Evolutionary conservation across 2,113 vertebrate species (phyloP).

Genomic region (Glaucomys volans): DNA sequence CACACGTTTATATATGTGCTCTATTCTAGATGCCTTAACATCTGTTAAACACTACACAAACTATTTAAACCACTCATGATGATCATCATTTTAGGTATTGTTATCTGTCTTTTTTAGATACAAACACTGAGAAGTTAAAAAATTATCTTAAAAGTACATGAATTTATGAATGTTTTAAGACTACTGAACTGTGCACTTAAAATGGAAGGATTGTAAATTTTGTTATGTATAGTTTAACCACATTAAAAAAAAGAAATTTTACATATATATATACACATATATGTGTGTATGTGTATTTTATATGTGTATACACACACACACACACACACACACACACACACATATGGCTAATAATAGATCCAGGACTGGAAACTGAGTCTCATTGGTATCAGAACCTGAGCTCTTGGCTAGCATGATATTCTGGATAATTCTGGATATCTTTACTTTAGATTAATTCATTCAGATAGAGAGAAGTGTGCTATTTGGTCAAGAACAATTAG

Average conservation of each 20-base stretch:
- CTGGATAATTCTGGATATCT: background rate
- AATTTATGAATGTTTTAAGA: background rate
- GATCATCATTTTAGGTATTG: background rate
- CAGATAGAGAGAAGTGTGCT: background rate
- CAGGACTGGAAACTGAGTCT: background rate
- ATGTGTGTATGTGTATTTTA: background rate
- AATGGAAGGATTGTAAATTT: background rate
- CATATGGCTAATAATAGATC: too few relatives aligned
- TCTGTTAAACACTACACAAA: background rate
- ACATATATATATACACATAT: background rate
- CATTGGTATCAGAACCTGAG: background rate
- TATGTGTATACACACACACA: too few relatives aligned
- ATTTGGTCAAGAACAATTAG: background rate
- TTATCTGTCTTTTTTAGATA: background rate
- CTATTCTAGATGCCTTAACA: background rate
- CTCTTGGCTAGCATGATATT: background rate
- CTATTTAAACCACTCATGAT: background rate
- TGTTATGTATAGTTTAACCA: background rate
- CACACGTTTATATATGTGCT: background rate
- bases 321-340: too few relatives aligned
- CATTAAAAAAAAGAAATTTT: background rate
- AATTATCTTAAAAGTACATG: background rate
- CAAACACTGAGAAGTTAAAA: background rate
- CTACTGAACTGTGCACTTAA: background rate
- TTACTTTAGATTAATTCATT: background rate